Percentiles rank a stretch among this genome's conserved stretches.
phyloP scores from a whole-genome alignment of 2,113 vertebrate species.

The Stegastes partitus region DNA sequence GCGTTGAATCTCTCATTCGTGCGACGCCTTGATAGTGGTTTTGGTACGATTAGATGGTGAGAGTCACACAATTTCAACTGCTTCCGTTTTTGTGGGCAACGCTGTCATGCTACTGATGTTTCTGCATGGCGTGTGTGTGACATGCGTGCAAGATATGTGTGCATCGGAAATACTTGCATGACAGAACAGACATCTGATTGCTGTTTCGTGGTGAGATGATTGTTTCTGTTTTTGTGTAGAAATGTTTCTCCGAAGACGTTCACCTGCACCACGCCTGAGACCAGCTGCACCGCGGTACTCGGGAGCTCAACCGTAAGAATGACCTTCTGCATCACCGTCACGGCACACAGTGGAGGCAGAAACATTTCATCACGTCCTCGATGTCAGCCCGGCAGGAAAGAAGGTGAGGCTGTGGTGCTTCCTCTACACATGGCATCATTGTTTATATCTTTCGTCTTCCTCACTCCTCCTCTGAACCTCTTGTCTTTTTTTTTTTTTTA shows the following conservation, averaged over 20 bases:
- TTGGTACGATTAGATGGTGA: background rate
- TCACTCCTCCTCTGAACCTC: constrained; percentile 12
- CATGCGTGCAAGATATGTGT: background rate
- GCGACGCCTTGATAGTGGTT: background rate
- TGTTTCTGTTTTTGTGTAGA: background rate
- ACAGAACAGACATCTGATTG: background rate
- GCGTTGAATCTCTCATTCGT: background rate
- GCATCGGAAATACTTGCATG: background rate
- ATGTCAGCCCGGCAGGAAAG: constrained; percentile 66
- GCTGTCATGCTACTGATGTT: background rate
- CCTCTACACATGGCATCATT: background rate
- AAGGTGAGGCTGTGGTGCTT: constrained; percentile 51
- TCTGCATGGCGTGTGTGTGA: background rate
- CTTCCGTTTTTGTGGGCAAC: background rate
- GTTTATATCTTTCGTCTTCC: background rate
- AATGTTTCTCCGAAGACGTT: background rate
- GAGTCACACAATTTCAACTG: background rate
- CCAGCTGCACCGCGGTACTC: constrained; percentile 61
- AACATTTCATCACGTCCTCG: constrained; percentile 24
- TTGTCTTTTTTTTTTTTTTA: constrained; percentile 28
- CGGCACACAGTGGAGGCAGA: background rate
- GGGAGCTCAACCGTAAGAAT: background rate
- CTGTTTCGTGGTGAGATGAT: background rate
- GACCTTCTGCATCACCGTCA: constrained; percentile 62
- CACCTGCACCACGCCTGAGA: constrained; percentile 59